Percentiles rank a stretch among this genome's conserved stretches.
These are phyloP conservation scores for Crocidura indochinensis DNA, from an alignment of 2,797 vertebrate species.

Conservation along the genomic window DNA sequence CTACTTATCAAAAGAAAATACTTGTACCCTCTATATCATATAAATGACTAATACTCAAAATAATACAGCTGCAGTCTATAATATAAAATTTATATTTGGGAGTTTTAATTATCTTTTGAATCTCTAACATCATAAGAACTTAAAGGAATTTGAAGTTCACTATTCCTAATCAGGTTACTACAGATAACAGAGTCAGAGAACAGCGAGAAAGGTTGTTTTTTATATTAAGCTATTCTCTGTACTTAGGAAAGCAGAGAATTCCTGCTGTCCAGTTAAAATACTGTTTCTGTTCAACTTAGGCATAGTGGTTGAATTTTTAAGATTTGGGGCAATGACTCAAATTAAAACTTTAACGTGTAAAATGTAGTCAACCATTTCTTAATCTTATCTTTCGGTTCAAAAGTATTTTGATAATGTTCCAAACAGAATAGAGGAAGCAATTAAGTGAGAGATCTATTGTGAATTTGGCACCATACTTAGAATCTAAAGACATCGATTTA, in stretches of 20 bases:
- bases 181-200: neutral
- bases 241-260: neutral
- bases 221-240: neutral
- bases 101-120: slow-evolving; percentile 48
- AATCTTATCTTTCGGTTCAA: neutral
- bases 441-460: neutral
- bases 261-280: neutral
- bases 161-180: neutral
- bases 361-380: neutral
- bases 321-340: neutral
- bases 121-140: slow-evolving; percentile 12
- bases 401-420: slow-evolving; percentile 22
- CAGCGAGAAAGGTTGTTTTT: neutral
- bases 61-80: neutral
- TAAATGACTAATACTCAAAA: too few species aligned
- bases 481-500: neutral
- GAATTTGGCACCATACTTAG: neutral
- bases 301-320: neutral
- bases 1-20: too few species aligned
- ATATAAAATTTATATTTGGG: slow-evolving; percentile 51
- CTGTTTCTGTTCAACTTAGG: neutral
- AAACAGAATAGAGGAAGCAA: neutral
- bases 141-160: slow-evolving; percentile 4
- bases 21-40: too few species aligned
- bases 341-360: slow-evolving; percentile 38